Conservation (phyloP, 2,888 invertebrate genomes). For the Aphidius colemani region DNA sequence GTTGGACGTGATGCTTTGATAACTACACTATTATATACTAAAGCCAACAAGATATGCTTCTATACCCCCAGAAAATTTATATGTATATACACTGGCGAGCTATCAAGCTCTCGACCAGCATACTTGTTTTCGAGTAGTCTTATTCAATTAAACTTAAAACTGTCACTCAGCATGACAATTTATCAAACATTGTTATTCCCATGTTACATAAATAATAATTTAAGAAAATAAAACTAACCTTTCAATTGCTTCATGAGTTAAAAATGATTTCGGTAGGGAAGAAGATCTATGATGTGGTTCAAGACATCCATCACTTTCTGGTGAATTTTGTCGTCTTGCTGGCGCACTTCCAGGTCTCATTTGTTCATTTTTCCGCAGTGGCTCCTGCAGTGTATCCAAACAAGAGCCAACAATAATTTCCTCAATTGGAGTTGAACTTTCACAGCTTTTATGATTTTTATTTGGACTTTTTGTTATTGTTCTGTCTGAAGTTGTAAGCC, state of each 20-base stretch:
- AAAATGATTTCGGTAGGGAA: slow-evolving; percentile 62
- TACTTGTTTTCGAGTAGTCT: no score
- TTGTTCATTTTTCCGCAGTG: slow-evolving; percentile 56
- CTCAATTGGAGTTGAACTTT: slow-evolving; percentile 63
- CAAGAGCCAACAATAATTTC: slow-evolving; percentile 53
- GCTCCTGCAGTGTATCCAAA: slow-evolving; percentile 48
- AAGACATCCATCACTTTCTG: slow-evolving; percentile 41
- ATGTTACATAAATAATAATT: neutral
- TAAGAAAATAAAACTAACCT: slow-evolving; percentile 43
- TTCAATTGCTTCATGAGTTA: slow-evolving; percentile 55
- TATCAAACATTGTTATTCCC: neutral
- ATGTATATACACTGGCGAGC: no score
- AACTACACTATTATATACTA: slow-evolving; percentile 40
- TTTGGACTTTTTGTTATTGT: slow-evolving; percentile 60
- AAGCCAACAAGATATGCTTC: slow-evolving; percentile 24
- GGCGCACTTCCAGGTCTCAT: slow-evolving; percentile 65
- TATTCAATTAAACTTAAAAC: no score
- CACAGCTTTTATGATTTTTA: slow-evolving; percentile 61
- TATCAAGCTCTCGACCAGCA: no score
- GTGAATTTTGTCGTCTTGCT: slow-evolving; percentile 52
- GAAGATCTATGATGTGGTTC: slow-evolving; percentile 60
- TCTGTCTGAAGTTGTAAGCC: slow-evolving; percentile 63
- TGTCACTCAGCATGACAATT: no score
- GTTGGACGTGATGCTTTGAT: slow-evolving; percentile 36
- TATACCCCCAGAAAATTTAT: no score